phyloP scores from a whole-genome alignment of 1,140 invertebrate genomes.

The Sarcophaga bullata region DNA sequence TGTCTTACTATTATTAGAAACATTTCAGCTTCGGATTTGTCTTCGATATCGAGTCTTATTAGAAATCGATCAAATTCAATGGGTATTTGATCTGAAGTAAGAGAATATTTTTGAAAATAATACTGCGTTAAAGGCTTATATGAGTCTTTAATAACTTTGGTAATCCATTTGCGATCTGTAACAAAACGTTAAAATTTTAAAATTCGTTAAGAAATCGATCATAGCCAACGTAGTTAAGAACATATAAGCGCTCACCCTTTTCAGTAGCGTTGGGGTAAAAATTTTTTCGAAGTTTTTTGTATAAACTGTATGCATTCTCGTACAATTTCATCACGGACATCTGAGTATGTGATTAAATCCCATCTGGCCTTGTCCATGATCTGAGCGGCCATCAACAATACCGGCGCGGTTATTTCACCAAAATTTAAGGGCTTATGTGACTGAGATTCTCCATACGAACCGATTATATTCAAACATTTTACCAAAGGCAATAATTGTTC shows the following conservation, averaged over 20 bases:
- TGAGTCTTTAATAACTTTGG: conserved; percentile 43
- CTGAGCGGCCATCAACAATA: conserved; percentile 45
- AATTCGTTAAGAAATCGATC: background rate
- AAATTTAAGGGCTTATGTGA: conserved; percentile 41
- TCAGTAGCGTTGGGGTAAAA: conserved; percentile 46
- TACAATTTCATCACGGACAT: conserved; percentile 43
- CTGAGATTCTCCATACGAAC: conserved; percentile 14
- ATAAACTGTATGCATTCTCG: conserved; percentile 45
- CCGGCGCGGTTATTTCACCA: conserved; percentile 45
- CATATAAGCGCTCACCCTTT: conserved; percentile 41
- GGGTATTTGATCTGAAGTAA: conserved; percentile 36
- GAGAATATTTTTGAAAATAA: conserved; percentile 50
- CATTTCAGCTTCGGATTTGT: conserved; percentile 44
- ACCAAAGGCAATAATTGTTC: conserved; percentile 40
- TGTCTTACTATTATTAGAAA: conserved; percentile 46
- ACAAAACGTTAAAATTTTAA: conserved; percentile 20
- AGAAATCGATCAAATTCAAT: conserved; percentile 46
- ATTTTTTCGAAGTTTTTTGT: conserved; percentile 43
- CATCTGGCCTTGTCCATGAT: conserved; percentile 49
- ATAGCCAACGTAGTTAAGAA: background rate
- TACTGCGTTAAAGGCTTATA: conserved; percentile 46
- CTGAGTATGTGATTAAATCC: conserved; percentile 48
- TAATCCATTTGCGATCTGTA: conserved; percentile 49
- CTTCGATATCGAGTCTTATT: conserved; percentile 39
- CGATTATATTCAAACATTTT: conserved; percentile 45